Conservation (phyloP, 2,888 invertebrate species). For the Ophioninae sp. region DNA sequence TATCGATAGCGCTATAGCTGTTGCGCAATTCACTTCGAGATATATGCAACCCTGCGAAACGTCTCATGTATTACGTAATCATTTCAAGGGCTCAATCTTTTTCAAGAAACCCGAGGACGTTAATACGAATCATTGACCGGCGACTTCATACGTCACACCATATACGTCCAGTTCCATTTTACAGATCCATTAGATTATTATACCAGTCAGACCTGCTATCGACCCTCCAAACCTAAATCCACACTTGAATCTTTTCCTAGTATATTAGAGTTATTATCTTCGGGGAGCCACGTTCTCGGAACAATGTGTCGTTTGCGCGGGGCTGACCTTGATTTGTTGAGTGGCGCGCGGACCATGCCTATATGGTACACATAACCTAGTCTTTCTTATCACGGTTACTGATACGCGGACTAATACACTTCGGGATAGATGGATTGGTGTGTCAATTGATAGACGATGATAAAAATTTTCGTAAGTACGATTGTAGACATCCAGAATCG, state of each 20-base stretch:
- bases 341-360: neutral
- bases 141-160: neutral
- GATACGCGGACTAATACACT: constrained; percentile 9
- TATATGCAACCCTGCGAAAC: neutral
- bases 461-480: neutral
- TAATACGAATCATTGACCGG: neutral
- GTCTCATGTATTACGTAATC: neutral
- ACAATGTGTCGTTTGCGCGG: constrained; percentile 5
- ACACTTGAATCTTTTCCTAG: neutral
- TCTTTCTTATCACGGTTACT: constrained; percentile 7
- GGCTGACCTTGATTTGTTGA: constrained; percentile 11
- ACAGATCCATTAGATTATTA: neutral
- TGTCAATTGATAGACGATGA: neutral
- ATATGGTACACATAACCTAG: neutral
- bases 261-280: constrained; percentile 3
- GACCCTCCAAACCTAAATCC: neutral
- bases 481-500: neutral
- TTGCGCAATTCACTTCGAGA: neutral
- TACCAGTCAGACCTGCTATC: neutral
- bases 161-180: neutral
- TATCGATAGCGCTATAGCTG: neutral
- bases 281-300: neutral
- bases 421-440: constrained; percentile 1
- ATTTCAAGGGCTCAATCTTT: neutral
- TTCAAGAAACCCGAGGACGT: neutral